phyloP scores from a whole-genome alignment of 1,140 invertebrate species.

The Vanessa tameamea region DNA sequence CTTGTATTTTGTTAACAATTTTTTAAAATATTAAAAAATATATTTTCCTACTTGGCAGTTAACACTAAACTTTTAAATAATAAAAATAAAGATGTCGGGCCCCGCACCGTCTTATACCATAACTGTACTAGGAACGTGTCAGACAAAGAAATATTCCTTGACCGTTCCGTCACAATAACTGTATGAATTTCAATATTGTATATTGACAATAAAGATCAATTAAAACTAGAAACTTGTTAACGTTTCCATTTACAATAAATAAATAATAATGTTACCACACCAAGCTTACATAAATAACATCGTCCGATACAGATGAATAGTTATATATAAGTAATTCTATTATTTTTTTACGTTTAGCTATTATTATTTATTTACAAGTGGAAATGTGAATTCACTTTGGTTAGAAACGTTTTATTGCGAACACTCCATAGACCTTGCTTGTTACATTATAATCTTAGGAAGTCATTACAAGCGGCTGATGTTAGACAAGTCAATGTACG shows the following conservation, averaged over 20 bases:
- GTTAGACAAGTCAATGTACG: background rate
- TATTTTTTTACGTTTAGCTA: no score
- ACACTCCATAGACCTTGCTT: background rate
- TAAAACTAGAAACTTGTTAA: background rate
- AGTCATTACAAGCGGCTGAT: background rate
- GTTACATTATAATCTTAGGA: conserved; percentile 1
- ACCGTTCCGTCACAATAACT: no score
- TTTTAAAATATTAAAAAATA: no score
- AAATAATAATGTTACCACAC: background rate
- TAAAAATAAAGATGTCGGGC: no score
- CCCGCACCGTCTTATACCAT: no score
- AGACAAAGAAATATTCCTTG: no score
- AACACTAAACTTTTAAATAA: no score
- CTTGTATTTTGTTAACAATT: no score
- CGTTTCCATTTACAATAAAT: background rate
- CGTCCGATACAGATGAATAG: background rate
- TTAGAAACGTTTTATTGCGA: background rate
- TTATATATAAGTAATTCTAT: no score
- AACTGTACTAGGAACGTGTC: no score
- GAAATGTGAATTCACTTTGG: no score
- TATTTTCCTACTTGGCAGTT: no score
- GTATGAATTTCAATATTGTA: background rate
- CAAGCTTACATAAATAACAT: conserved; percentile 1
- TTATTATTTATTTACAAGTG: background rate
- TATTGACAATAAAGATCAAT: background rate